A percentile compares a stretch with the other conserved stretches of the same genome.
These are phyloP conservation scores for Masnerella sp. DNA, from an alignment of 2,888 invertebrate genomes.

Conservation along the genomic window DNA sequence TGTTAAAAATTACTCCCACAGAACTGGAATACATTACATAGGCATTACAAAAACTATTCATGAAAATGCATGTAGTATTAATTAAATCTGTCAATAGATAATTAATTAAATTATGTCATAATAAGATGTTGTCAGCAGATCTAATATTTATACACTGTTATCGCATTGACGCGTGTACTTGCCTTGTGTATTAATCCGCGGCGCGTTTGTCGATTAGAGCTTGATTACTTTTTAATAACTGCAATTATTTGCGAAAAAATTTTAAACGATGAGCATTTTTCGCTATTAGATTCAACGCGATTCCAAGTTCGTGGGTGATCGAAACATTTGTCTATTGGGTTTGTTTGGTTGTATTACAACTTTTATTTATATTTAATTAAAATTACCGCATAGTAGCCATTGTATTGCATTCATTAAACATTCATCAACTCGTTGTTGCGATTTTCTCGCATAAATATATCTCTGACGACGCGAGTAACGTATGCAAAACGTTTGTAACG, in stretches of 20 bases:
- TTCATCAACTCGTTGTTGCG: background rate
- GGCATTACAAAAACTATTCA: slow-evolving; percentile 1
- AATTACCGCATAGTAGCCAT: too few species aligned
- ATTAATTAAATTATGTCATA: slow-evolving; percentile 23
- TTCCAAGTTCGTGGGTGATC: too few species aligned
- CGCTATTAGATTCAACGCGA: background rate
- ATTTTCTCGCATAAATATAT: slow-evolving; percentile 4
- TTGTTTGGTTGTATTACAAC: too few species aligned
- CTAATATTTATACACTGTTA: slow-evolving; percentile 31
- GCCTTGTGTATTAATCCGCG: slow-evolving; percentile 18
- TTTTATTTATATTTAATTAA: too few species aligned
- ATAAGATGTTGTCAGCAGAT: slow-evolving; percentile 28
- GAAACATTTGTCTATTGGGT: too few species aligned
- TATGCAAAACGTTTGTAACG: slow-evolving; percentile 13
- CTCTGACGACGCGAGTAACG: slow-evolving; percentile 4
- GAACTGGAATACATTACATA: slow-evolving; percentile 9
- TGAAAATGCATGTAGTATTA: slow-evolving; percentile 14
- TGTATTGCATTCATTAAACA: background rate
- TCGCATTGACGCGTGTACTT: slow-evolving; percentile 17
- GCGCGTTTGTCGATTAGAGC: background rate
- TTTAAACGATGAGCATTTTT: background rate
- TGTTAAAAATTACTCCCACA: too few species aligned
- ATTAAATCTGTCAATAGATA: slow-evolving; percentile 26
- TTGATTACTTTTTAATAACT: slow-evolving; percentile 36
- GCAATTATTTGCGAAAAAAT: slow-evolving; percentile 19